Evolutionary conservation across 2,888 invertebrate species (phyloP).

Genomic region (Eupithecia subfuscata): DNA sequence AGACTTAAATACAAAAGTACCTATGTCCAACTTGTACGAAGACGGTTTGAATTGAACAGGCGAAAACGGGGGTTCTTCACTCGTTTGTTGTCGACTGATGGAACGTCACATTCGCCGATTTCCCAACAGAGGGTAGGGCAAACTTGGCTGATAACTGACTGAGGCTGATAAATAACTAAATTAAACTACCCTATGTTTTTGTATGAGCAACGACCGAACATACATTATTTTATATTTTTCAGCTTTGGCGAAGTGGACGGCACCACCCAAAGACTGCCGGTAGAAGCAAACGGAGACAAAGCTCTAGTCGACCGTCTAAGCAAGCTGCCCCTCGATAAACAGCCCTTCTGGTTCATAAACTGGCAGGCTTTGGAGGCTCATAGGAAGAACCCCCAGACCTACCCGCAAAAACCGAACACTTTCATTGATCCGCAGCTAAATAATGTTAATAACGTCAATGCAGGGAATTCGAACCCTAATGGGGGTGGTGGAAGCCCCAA

Average conservation of each 20-base stretch:
- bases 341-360: conserved; percentile 90
- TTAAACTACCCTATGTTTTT: no score
- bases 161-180: no score
- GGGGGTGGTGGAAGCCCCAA: background rate
- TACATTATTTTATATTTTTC: conserved; percentile 39
- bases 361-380: conserved; percentile 86
- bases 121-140: no score
- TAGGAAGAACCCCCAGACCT: conserved; percentile 73
- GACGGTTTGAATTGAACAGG: no score
- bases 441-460: conserved; percentile 22
- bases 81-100: no score
- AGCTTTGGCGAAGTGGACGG: conserved; percentile 67
- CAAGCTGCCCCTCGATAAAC: conserved; percentile 86
- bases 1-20: no score
- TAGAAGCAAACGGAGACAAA: conserved; percentile 87
- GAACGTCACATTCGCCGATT: no score
- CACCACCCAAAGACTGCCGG: conserved; percentile 79
- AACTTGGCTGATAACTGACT: no score
- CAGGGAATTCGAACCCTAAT: conserved; percentile 3
- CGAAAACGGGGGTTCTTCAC: no score
- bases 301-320: conserved; percentile 86
- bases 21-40: no score
- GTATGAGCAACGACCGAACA: no score
- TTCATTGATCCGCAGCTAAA: conserved; percentile 52
- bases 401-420: conserved; percentile 62